Evolutionary conservation across 1,140 invertebrate species (phyloP).

Genomic region (Anastrepha obliqua): DNA sequence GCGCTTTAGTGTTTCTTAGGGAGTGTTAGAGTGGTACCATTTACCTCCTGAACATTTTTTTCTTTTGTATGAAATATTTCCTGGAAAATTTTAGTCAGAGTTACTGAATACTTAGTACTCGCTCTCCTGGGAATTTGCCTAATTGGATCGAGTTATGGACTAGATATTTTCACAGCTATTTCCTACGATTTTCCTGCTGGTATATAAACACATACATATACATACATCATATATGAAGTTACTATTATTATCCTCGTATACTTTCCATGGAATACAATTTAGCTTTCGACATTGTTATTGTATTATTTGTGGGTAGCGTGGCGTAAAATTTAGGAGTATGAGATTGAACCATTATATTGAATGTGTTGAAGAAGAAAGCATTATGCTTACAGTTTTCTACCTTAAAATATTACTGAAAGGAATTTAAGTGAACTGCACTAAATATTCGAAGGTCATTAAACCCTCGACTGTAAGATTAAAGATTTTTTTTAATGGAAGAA

Average conservation of each 20-base stretch:
- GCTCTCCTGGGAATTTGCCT: neutral
- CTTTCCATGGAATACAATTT: neutral
- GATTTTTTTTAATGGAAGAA: too few relatives aligned
- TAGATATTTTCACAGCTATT: too few relatives aligned
- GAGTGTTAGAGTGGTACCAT: too few relatives aligned
- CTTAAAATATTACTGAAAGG: too few relatives aligned
- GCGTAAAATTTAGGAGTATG: too few relatives aligned
- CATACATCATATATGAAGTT: neutral
- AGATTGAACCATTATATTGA: too few relatives aligned
- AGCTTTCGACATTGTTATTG: constrained; percentile 33
- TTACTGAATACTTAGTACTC: neutral
- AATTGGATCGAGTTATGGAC: neutral
- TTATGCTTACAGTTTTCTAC: too few relatives aligned
- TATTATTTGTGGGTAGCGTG: neutral
- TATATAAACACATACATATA: neutral
- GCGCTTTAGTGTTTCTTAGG: too few relatives aligned
- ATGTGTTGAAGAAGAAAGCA: too few relatives aligned
- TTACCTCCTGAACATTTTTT: neutral
- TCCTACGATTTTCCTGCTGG: neutral
- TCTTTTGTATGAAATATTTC: neutral
- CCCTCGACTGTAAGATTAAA: too few relatives aligned
- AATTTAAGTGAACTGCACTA: too few relatives aligned
- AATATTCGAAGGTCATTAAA: too few relatives aligned
- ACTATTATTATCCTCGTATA: constrained; percentile 29
- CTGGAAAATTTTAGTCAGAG: neutral